Conservation (phyloP, 2,797 vertebrate species). For the Typhlichthys subterraneus region DNA sequence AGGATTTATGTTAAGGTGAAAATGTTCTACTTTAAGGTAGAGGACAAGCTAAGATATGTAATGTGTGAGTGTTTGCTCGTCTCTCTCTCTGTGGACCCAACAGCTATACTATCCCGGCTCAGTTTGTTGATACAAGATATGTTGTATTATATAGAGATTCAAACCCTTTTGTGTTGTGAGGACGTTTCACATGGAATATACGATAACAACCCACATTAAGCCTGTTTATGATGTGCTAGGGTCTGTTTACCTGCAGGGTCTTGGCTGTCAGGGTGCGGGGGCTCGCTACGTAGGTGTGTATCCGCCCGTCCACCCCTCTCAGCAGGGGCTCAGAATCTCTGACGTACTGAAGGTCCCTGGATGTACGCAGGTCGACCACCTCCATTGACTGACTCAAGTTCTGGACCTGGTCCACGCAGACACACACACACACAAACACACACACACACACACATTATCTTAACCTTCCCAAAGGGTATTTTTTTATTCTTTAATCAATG, state of each 20-base stretch:
- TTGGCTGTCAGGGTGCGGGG: slow-evolving; percentile 62
- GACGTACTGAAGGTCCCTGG: slow-evolving; percentile 94
- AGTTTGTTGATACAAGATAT: too few relatives aligned
- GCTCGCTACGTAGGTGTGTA: slow-evolving; percentile 67
- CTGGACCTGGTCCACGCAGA: slow-evolving; percentile 82
- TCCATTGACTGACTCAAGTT: slow-evolving; percentile 97
- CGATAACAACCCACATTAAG: too few relatives aligned
- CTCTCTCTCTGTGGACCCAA: too few relatives aligned
- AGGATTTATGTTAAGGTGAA: slow-evolving; percentile 40
- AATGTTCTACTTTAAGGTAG: slow-evolving; percentile 41
- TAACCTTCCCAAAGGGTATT: too few relatives aligned
- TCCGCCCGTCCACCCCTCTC: slow-evolving; percentile 84
- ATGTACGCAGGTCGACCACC: slow-evolving; percentile 90
- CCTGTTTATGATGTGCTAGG: too few relatives aligned
- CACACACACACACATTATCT: background rate
- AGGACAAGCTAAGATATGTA: background rate
- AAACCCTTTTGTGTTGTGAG: too few relatives aligned
- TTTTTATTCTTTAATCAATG: too few relatives aligned
- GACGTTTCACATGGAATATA: too few relatives aligned
- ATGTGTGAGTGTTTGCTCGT: slow-evolving; percentile 5
- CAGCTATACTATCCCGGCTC: too few relatives aligned
- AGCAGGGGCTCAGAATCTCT: slow-evolving; percentile 93
- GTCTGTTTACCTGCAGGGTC: slow-evolving; percentile 79
- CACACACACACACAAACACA: slow-evolving; percentile 26
- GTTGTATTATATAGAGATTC: too few relatives aligned